phyloP scores from a whole-genome alignment of 2,113 vertebrate genomes.

The Spea multiplicata region DNA sequence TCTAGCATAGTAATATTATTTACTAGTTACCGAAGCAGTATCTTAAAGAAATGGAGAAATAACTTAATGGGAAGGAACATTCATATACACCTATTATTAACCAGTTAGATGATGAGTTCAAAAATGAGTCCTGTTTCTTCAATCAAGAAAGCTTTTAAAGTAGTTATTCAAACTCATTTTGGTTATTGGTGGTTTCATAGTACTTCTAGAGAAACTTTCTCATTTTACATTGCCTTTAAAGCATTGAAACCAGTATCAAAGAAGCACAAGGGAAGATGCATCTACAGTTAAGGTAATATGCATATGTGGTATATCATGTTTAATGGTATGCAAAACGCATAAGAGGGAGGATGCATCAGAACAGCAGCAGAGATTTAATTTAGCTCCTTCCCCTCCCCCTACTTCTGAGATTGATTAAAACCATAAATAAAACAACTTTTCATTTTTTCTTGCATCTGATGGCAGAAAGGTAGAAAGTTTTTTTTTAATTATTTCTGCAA shows the following conservation, averaged over 20 bases:
- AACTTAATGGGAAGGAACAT: too few species aligned
- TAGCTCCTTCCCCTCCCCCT: constrained; percentile 1
- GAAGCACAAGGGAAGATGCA: not conserved
- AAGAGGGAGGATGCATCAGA: constrained; percentile 9
- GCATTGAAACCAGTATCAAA: constrained; percentile 3
- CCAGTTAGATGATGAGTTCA: too few species aligned
- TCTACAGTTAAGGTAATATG: constrained; percentile 27
- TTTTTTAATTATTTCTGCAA: not conserved
- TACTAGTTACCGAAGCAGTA: too few species aligned
- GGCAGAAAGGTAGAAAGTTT: not conserved
- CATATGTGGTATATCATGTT: constrained; percentile 21
- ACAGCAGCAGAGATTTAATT: constrained; percentile 13
- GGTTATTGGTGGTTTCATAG: too few species aligned
- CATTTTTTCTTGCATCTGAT: not conserved
- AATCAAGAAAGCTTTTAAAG: too few species aligned
- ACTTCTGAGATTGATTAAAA: constrained; percentile 16
- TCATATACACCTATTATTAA: too few species aligned
- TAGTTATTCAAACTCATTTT: too few species aligned
- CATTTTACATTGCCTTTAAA: not conserved
- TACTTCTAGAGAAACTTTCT: too few species aligned
- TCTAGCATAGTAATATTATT: too few species aligned
- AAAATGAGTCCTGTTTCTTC: too few species aligned
- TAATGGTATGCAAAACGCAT: constrained; percentile 34
- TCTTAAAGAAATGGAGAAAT: too few species aligned
- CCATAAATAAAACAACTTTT: constrained; percentile 35